Evolutionary conservation across 2,797 vertebrate species (phyloP).

Genomic region (Coranthus polyacanthus): DNA sequence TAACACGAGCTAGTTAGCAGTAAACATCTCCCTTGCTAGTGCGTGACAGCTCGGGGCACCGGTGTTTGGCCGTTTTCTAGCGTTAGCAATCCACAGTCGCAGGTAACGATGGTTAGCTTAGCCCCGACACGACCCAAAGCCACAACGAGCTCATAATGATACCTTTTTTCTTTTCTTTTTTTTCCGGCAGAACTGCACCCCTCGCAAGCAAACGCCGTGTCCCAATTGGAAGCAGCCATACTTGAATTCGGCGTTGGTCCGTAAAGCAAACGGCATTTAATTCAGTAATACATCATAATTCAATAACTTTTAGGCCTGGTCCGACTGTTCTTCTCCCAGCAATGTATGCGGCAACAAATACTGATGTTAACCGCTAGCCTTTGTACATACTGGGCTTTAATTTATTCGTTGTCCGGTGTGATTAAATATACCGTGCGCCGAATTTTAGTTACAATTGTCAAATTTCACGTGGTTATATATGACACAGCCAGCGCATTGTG

Average conservation of each 20-base stretch:
- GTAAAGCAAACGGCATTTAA: neutral
- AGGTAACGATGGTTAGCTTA: conserved; percentile 75
- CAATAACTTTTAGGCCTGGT: conserved; percentile 62
- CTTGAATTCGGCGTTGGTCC: neutral
- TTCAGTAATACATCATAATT: conserved; percentile 21
- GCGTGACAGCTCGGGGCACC: conserved; percentile 66
- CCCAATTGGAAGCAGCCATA: neutral
- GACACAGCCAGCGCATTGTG: neutral
- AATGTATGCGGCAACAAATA: conserved; percentile 40
- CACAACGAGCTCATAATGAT: neutral
- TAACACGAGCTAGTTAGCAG: conserved; percentile 42
- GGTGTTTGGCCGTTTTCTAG: conserved; percentile 61
- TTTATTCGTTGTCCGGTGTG: fast-evolving
- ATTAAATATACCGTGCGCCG: neutral
- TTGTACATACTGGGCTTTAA: neutral
- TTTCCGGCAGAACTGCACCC: conserved; percentile 3
- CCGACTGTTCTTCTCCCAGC: neutral
- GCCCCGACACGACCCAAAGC: conserved; percentile 42
- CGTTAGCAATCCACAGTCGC: conserved; percentile 55
- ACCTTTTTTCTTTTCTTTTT: too few relatives aligned
- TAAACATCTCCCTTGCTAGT: conserved; percentile 36
- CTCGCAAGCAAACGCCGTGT: neutral
- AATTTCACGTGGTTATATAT: neutral
- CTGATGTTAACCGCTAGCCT: conserved; percentile 23
- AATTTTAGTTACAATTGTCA: neutral